Evolutionary conservation across 2,888 invertebrate genomes (phyloP), one percentile per base, ranked within the genome.

Genomic region (Leucophora obtusa): DNA sequence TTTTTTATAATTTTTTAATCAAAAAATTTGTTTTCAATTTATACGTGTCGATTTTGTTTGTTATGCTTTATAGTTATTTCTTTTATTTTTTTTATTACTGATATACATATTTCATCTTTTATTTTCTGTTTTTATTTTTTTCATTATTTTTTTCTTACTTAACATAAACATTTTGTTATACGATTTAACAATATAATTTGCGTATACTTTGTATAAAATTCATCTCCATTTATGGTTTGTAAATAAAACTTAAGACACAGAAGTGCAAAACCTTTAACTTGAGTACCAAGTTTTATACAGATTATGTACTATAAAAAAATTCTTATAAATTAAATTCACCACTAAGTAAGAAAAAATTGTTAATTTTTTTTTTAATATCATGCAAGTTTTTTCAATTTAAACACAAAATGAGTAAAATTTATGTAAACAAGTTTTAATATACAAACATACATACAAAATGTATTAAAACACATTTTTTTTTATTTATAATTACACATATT

Each of bases 161-260:
- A 43, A 14, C 43, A 10, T 24, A 14, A 43, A 43, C 43, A 43
- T 1, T 43, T 43, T 43, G 14, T 43, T 14, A 14, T 43, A 10
- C 43, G 43, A 47, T 47, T 47, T n/a, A 47, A 47, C 43, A 47
- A 47, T 47, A 47, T 47, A n/a, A n/a, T 47, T 47, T 47, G 4
- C 14, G 14, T 47, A 5, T 14, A 47, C 3, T n/a, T 47, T 47
- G 6, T 47, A 47, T 47, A 47, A 38, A 38, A 38, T 11, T 38
- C 38, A 38, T 38, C 38, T 47, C n/a, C 43, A 47, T 47, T 47
- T 47, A 47, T 47, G 43, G n/a, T 47, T 47, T 47, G 1, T 47
- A n/a, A 47, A 47, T 47, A 47, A 47, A 2, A 47, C 38, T 38
- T 38, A 38, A 38, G 14, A 38, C 1, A 28, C 28, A 28, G 5